Percentiles rank a stretch among this genome's conserved stretches.
phyloP scores from a whole-genome alignment of 2,888 invertebrate species.

The Idaea dimidiata region DNA sequence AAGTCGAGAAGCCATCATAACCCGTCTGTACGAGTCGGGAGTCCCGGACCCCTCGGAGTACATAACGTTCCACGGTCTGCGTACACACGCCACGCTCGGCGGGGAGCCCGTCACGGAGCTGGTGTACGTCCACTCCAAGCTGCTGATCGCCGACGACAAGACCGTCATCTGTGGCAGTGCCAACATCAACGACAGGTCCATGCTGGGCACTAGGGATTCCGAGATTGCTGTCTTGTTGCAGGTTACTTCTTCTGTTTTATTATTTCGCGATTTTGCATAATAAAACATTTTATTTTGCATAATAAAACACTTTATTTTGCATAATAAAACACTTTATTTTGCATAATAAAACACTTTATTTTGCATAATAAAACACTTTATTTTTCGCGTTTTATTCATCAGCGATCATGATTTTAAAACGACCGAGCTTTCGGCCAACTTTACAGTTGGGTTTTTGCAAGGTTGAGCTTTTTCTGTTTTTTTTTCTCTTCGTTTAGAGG shows the following conservation, averaged over 20 bases:
- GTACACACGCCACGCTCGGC: slow-evolving; percentile 89
- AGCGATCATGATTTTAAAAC: too few species aligned
- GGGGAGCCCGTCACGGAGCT: slow-evolving; percentile 94
- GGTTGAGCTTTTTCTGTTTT: too few species aligned
- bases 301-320: too few species aligned
- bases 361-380: too few species aligned
- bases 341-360: too few species aligned
- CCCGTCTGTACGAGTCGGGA: slow-evolving; percentile 88
- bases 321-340: too few species aligned
- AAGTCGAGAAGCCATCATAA: slow-evolving; percentile 91
- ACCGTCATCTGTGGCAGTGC: slow-evolving; percentile 97
- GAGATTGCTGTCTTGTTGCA: slow-evolving; percentile 95
- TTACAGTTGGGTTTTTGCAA: too few species aligned
- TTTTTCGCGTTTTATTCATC: too few species aligned
- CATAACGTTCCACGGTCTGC: slow-evolving; percentile 94
- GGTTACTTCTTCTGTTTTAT: slow-evolving; percentile 61
- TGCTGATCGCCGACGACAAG: slow-evolving; percentile 96
- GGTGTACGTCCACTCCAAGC: slow-evolving; percentile 98
- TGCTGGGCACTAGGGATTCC: slow-evolving; percentile 96
- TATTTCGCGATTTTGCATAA: background rate
- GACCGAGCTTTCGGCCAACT: too few species aligned
- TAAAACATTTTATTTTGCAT: too few species aligned
- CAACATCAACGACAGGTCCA: slow-evolving; percentile 97
- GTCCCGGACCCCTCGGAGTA: slow-evolving; percentile 91
- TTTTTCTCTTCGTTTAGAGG: too few species aligned